These are phyloP conservation scores for Ceratina australensis DNA, from an alignment of 1,140 invertebrate genomes.

Conservation along the genomic window DNA sequence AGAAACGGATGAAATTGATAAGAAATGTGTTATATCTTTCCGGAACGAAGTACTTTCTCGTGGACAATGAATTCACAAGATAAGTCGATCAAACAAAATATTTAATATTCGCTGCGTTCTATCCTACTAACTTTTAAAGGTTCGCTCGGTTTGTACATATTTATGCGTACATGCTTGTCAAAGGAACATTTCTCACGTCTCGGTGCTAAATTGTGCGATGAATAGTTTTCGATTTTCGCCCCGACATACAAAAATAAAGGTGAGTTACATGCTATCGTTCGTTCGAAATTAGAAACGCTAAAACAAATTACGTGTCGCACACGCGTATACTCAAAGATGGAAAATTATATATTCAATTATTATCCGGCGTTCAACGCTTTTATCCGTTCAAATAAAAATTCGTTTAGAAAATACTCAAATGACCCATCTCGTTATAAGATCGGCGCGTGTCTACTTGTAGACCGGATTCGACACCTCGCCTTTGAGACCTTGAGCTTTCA, in stretches of 20 bases:
- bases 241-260: conserved; percentile 36
- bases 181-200: conserved; percentile 43
- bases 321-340: neutral
- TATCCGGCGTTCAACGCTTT: neutral
- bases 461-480: neutral
- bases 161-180: conserved; percentile 42
- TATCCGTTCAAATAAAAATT: neutral
- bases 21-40: conserved; percentile 13
- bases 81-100: conserved; percentile 5
- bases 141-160: conserved; percentile 45
- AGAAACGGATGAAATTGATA: neutral
- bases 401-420: conserved; percentile 10
- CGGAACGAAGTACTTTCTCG: neutral
- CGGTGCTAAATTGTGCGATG: conserved; percentile 40
- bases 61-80: neutral
- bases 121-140: conserved; percentile 37
- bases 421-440: neutral
- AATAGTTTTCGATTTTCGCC: conserved; percentile 22
- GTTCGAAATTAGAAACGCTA: neutral
- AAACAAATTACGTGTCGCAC: neutral
- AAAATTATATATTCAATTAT: neutral
- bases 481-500: conserved; percentile 7
- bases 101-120: conserved; percentile 22
- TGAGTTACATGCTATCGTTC: conserved; percentile 20
- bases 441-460: conserved; percentile 3